Conservation (phyloP, 1,140 invertebrate species). For the Lysiphlebus fabarum region DNA sequence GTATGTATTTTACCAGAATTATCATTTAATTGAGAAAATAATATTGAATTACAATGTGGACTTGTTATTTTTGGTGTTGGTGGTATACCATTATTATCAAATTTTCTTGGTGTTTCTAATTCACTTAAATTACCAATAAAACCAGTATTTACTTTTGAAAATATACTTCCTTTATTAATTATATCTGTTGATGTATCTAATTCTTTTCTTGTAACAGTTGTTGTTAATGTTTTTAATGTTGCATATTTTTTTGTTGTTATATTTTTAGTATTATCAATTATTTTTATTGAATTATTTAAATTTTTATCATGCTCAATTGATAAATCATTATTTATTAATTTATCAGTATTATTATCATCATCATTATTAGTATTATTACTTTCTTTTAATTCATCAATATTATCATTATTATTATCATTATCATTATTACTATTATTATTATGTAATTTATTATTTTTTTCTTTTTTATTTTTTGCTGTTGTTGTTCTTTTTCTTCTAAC, state of each 20-base stretch:
- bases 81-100: slow-evolving; percentile 37
- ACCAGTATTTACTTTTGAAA: slow-evolving; percentile 25
- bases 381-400: too few relatives aligned
- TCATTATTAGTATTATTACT: background rate
- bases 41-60: slow-evolving; percentile 38
- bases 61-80: slow-evolving; percentile 47
- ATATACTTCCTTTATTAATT: background rate
- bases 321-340: slow-evolving; percentile 5
- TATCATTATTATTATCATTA: too few relatives aligned
- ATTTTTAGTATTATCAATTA: slow-evolving; percentile 29
- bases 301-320: background rate
- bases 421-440: too few relatives aligned
- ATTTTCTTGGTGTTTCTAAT: slow-evolving; percentile 45
- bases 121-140: slow-evolving; percentile 29
- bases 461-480: too few relatives aligned
- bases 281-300: slow-evolving; percentile 2
- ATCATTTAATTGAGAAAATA: slow-evolving; percentile 30
- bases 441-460: too few relatives aligned
- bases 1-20: slow-evolving; percentile 39
- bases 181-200: background rate
- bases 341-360: background rate
- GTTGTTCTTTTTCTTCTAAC: too few relatives aligned
- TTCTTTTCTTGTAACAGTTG: slow-evolving; percentile 26
- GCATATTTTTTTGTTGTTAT: slow-evolving; percentile 45
- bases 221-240: slow-evolving; percentile 40